Percentiles rank a stretch among this genome's conserved stretches.
phyloP scores from a whole-genome alignment of 2,888 invertebrate genomes.

The Conus canariensis region DNA sequence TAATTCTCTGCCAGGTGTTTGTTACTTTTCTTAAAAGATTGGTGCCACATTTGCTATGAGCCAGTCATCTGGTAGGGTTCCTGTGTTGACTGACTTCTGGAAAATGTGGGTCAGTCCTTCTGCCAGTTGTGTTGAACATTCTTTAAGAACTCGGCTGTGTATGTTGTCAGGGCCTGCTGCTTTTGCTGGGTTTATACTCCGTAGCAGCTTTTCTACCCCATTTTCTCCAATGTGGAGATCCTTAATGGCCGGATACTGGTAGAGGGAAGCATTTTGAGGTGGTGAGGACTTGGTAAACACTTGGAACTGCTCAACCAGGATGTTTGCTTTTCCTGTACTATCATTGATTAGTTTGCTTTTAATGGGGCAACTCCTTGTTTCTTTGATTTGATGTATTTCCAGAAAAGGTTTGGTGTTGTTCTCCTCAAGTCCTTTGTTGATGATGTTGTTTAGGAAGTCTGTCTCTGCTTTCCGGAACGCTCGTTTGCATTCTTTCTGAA shows the following conservation, averaged over 20 bases:
- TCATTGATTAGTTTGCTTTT: neutral
- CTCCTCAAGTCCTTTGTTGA: neutral
- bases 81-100: neutral
- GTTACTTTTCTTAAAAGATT: neutral
- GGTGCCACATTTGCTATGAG: neutral
- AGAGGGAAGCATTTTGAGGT: neutral
- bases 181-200: neutral
- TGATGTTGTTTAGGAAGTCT: neutral
- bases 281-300: neutral
- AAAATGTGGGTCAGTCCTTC: neutral
- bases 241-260: neutral
- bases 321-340: neutral
- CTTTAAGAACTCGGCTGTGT: neutral
- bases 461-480: neutral
- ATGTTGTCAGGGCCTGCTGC: neutral
- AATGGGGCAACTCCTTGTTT: neutral
- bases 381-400: neutral
- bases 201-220: neutral
- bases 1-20: conserved; percentile 3
- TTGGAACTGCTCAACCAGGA: neutral
- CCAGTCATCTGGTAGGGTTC: neutral
- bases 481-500: neutral
- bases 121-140: neutral
- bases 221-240: neutral
- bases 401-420: conserved; percentile 15